These are phyloP conservation scores for Cordylochernes scorpioides DNA, from an alignment of 2,888 invertebrate species.

Conservation along the genomic window DNA sequence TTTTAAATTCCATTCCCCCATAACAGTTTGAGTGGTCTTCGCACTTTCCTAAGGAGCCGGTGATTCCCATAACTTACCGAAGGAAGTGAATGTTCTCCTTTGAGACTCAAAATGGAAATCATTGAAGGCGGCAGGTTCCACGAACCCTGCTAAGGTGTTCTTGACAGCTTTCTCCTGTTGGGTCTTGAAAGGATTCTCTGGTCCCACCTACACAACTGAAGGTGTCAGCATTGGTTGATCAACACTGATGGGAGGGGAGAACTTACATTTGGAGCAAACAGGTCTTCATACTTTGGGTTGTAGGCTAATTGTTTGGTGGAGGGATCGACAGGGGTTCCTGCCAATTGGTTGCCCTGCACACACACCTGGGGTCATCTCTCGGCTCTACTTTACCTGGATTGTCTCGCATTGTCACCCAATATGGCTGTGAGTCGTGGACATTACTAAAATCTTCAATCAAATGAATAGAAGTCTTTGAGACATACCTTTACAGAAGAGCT, in stretches of 20 bases:
- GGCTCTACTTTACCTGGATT: no score
- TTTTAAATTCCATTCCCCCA: neutral
- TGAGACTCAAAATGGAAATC: slow-evolving; percentile 94
- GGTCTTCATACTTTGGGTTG: slow-evolving; percentile 80
- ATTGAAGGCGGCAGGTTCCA: slow-evolving; percentile 80
- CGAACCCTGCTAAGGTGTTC: slow-evolving; percentile 76
- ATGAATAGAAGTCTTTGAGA: no score
- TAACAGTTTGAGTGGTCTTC: slow-evolving; percentile 1
- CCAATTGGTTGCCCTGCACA: no score
- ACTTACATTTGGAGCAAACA: slow-evolving; percentile 52
- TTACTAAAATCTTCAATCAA: no score
- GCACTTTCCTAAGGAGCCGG: slow-evolving; percentile 4
- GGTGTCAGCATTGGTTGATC: no score
- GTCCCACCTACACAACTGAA: slow-evolving; percentile 33
- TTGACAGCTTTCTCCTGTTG: slow-evolving; percentile 58
- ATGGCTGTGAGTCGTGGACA: no score
- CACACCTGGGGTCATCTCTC: no score
- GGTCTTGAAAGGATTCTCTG: slow-evolving; percentile 73
- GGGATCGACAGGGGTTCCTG: no score
- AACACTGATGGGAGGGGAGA: neutral
- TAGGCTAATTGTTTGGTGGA: slow-evolving; percentile 51
- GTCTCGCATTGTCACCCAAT: no score
- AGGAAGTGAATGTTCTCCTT: slow-evolving; percentile 71
- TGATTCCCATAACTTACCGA: slow-evolving; percentile 32
- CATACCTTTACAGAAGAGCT: no score